These are phyloP conservation scores for Oxyruncus cristatus DNA, from an alignment of 2,113 vertebrate genomes.

Conservation along the genomic window DNA sequence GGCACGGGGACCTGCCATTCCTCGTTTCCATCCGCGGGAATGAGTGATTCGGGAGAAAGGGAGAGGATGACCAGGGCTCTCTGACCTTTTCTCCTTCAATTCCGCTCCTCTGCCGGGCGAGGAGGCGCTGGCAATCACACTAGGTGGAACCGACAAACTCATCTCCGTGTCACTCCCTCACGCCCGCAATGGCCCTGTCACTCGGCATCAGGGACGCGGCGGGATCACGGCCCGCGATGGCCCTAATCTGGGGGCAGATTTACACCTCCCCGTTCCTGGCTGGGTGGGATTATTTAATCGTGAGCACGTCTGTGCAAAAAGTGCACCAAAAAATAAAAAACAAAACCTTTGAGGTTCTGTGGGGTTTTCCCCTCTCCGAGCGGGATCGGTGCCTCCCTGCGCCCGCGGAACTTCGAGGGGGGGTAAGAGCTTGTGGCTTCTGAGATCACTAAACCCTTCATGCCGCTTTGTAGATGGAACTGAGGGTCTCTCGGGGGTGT, in stretches of 20 bases:
- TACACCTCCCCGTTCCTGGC: not conserved
- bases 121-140: conserved; percentile 77
- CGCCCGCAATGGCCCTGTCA: conserved; percentile 74
- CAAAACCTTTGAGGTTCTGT: fast-evolving
- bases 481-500: fast-evolving
- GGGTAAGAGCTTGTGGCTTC: not conserved
- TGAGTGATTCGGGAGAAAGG: conserved; percentile 75
- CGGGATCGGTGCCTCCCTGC: fast-evolving
- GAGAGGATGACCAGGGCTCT: conserved; percentile 77
- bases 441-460: fast-evolving
- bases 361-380: fast-evolving
- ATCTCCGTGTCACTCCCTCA: conserved; percentile 69
- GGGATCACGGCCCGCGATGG: not conserved
- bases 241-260: not conserved
- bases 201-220: conserved; percentile 51
- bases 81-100: conserved; percentile 89
- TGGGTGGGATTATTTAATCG: not conserved
- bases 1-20: conserved; percentile 70
- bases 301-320: fast-evolving
- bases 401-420: fast-evolving
- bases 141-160: conserved; percentile 79
- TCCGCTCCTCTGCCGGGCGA: conserved; percentile 68
- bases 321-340: fast-evolving
- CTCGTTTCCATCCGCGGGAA: conserved; percentile 76
- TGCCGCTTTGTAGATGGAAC: fast-evolving